Evolutionary conservation across 2,888 invertebrate species (phyloP).

Genomic region (Argyra leucocephala): DNA sequence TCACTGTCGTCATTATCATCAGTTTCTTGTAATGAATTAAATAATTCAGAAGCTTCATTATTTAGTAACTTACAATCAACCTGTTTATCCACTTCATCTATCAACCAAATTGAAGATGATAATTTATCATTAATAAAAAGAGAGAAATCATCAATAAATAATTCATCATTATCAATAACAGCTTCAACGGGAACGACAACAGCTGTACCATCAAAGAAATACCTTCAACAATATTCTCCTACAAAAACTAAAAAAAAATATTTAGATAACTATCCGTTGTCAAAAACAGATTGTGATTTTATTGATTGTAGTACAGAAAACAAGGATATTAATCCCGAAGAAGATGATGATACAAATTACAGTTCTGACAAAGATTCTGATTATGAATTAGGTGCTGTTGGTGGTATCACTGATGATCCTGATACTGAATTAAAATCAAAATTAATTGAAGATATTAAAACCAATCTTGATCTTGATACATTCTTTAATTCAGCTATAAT

Average conservation of each 20-base stretch:
- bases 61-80: not conserved
- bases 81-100: conserved; percentile 14
- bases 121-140: not conserved
- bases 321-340: not conserved
- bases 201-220: not conserved
- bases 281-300: conserved; percentile 1
- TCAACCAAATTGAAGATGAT: not conserved
- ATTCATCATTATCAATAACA: conserved; percentile 7
- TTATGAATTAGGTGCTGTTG: not conserved
- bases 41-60: not conserved
- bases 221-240: not conserved
- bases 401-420: not conserved
- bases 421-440: not conserved
- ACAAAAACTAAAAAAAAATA: not conserved
- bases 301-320: not conserved
- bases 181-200: conserved; percentile 7
- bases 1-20: conserved; percentile 15
- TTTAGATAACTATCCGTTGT: not conserved
- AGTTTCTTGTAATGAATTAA: not conserved
- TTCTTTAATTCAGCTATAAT: not conserved
- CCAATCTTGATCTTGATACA: not conserved
- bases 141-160: not conserved
- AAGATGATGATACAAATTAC: not conserved
- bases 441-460: not conserved
- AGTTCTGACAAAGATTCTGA: not conserved